Evolutionary conservation across 1,140 invertebrate genomes (phyloP), one percentile per base, ranked within the genome.

Genomic region (Muscidifurax raptorellus): DNA sequence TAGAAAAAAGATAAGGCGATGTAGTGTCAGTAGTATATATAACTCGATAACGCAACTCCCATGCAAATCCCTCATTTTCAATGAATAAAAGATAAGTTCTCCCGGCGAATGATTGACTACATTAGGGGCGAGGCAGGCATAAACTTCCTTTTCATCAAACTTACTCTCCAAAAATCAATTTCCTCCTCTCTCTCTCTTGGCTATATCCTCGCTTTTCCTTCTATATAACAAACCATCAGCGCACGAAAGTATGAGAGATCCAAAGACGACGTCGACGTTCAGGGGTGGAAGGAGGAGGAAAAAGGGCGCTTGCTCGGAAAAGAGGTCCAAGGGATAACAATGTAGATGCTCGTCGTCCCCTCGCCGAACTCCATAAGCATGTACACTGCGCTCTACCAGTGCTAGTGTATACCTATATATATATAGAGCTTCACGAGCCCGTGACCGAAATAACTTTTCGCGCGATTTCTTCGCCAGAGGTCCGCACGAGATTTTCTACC

Each of bases 381-480:
- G 47, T 52, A 22, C 47, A 52, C 47, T 79, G 79, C 36, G 7
- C 36, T 6, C 32, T 7, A 4, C 32, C 32, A 32, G 32, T 6
- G 2, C 5, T 6, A 2, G 32, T 32, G 36, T 40, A 40, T 36
- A n/a, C n/a, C n/a, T n/a, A 36, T 40, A 40, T 10, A 6, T 40
- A 10, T 40, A 40, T 40, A 40, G 36, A 40, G 36, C 36, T 79
- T 64, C 75, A 79, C n/a, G 7, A 27, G 25, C 77, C 76, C 52
- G 77, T 80, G 77, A 75, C 71, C 77, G 71, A 84, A 84, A 84
- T 84, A 80, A 80, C 83, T 75, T 80, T 80, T 40, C 69, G 69
- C 77, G 83, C 77, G 32, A 79, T 84, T 79, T 71, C 76, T 64
- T 64, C 64, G n/a, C 64, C 64, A 7, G 64, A 27, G 44, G 30